These are phyloP conservation scores for Trinectes maculatus DNA, from an alignment of 2,113 vertebrate genomes.

Conservation along the genomic window DNA sequence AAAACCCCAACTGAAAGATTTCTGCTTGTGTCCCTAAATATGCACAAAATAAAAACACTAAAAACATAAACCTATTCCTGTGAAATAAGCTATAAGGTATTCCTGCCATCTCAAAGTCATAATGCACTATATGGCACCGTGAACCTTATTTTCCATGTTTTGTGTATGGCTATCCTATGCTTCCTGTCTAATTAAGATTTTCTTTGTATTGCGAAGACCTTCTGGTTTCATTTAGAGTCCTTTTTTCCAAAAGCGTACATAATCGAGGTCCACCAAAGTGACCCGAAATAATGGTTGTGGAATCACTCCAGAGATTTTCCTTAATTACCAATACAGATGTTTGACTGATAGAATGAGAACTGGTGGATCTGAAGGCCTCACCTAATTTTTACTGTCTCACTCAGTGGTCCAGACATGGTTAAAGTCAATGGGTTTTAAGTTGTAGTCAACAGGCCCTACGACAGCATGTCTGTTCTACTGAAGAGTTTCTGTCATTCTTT, in stretches of 20 bases:
- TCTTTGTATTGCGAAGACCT: conserved; percentile 46
- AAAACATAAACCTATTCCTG: too few species aligned
- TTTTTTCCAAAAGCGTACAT: conserved; percentile 46
- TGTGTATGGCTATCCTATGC: conserved; percentile 32
- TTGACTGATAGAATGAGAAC: conserved; percentile 51
- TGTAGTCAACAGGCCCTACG: conserved; percentile 27
- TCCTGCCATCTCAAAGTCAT: conserved; percentile 46
- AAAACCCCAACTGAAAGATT: not conserved
- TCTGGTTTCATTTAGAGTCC: conserved; percentile 66
- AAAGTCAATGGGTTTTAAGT: conserved; percentile 12
- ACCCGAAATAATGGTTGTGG: conserved; percentile 58
- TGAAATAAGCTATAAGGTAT: too few species aligned
- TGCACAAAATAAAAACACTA: conserved; percentile 22
- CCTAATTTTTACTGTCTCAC: conserved; percentile 18
- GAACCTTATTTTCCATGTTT: conserved; percentile 63
- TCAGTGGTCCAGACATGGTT: conserved; percentile 1
- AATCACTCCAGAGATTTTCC: conserved; percentile 53
- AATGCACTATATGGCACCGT: conserved; percentile 57
- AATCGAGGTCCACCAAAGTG: conserved; percentile 53
- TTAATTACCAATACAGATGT: conserved; percentile 64
- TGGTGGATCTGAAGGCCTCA: conserved; percentile 24
- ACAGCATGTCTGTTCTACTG: not conserved
- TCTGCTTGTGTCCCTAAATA: conserved; percentile 3
- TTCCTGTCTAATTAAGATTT: conserved; percentile 56
- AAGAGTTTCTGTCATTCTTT: conserved; percentile 2